Base-by-base conservation (phyloP, 2,888 invertebrate species). In the Oscheius sp. region DNA sequence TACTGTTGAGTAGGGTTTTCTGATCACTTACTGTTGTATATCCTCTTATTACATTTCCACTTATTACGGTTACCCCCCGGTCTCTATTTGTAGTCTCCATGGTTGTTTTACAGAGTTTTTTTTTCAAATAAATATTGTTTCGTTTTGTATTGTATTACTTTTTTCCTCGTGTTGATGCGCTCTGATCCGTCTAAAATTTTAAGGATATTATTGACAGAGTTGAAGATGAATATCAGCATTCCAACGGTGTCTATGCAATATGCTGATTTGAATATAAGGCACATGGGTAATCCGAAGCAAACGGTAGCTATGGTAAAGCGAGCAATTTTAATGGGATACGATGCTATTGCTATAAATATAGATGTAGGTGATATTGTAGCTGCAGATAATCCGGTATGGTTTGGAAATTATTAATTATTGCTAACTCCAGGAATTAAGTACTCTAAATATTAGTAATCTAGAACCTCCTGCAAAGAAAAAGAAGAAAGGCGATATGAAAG, bases 281-380 rank as follows among this genome's bases (percentile, higher is more conserved):
- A 87, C 63, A 78, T 76, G 6, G 71, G 85, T 16, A 53, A 77
- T 68, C 49, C 76, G 0, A 73, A 81, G 68, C 75, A 75, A 72
- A 77, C 64, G 1, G 45, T 83, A 18, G 71, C 78, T 7, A 71
- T 86, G 66, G 87, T 87, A 7, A 76, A 79, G 64, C 70, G 85
- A 29, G 88, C 88, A 9, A 74, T 88, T 55, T 68, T 78, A 9
- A 84, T 88, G 84, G 88, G 88, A 25, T 88, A 84, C 74, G 88
- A 88, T 68, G 59, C 84, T 0, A 83, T 88, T 6, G 88, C 82
- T 1, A 84, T 88, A 59, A 88, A 87, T 76, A 74, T 85, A 18
- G 88, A 88, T 64, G 78, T 88, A 21, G 87, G 86, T 6, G 83
- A 85, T 59, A 76, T 84, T 69, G 70, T 69, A 9, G 76, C 75